Percentiles rank a stretch among this genome's conserved stretches.
Evolutionary conservation across 2,797 vertebrate species (phyloP).

Genomic region (Melanotaenia trifasciata): DNA sequence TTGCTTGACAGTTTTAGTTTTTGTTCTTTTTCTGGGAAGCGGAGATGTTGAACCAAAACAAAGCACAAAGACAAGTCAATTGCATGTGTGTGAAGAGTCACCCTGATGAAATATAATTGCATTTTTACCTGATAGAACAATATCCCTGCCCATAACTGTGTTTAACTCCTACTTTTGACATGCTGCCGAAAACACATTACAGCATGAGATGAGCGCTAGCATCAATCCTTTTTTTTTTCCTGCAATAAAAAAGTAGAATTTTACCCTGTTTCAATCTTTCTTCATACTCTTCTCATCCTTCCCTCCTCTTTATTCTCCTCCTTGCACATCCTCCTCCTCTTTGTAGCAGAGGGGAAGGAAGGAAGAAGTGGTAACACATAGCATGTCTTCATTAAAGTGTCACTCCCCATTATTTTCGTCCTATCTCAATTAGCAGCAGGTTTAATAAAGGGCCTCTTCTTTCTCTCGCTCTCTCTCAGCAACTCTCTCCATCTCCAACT

Average conservation of each 20-base stretch:
- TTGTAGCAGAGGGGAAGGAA: slow-evolving; percentile 69
- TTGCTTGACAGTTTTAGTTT: slow-evolving; percentile 47
- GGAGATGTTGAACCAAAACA: slow-evolving; percentile 32
- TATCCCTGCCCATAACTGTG: slow-evolving; percentile 79
- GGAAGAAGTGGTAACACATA: slow-evolving; percentile 82
- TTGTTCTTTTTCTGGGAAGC: slow-evolving; percentile 5
- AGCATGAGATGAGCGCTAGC: slow-evolving; percentile 69
- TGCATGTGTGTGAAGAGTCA: slow-evolving; percentile 66
- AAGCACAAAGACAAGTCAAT: slow-evolving; percentile 56
- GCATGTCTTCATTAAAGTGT: slow-evolving; percentile 88
- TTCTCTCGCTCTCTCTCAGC: slow-evolving; percentile 37
- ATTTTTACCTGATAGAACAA: slow-evolving; percentile 83
- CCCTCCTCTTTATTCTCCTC: slow-evolving; percentile 62
- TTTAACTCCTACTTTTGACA: slow-evolving; percentile 81
- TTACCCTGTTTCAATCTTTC: slow-evolving; percentile 66
- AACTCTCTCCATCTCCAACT: slow-evolving; percentile 62
- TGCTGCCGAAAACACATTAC: slow-evolving; percentile 81
- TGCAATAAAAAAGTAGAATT: slow-evolving; percentile 78
- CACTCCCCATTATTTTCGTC: slow-evolving; percentile 85
- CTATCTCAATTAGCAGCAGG: slow-evolving; percentile 87
- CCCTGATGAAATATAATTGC: slow-evolving; percentile 79
- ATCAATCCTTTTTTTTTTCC: slow-evolving; percentile 72
- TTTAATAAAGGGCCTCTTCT: slow-evolving; percentile 85
- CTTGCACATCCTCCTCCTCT: slow-evolving; percentile 58
- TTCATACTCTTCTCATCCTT: slow-evolving; percentile 52